Evolutionary conservation across 2,888 invertebrate species (phyloP), one percentile per base, ranked within the genome.

Genomic region (Sesia apiformis): DNA sequence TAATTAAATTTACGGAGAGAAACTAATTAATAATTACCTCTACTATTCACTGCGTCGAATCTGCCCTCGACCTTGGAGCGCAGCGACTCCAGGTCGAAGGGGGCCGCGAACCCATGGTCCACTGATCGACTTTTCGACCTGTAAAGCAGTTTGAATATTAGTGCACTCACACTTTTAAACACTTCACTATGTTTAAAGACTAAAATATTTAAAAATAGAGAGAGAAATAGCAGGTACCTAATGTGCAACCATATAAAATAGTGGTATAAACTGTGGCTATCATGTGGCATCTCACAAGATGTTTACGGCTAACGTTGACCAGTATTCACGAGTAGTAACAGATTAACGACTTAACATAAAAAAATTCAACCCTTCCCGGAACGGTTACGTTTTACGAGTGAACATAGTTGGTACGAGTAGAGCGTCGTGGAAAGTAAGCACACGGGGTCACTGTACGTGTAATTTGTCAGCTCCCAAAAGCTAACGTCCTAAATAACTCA

Each of bases 101-200:
- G 95, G 64, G 95, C 92, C 61, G 94, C 92, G 76, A 96, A 94
- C 73, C 96, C 96, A 91, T 96, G 96, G 90, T 96, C 96, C 72
- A 96, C 96, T 71, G 96, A 96, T 70, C 95, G 93, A 82, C 96
- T 96, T 88, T 96, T 96, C 83, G 95, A 96, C 95, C 96, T 96
- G 92, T 62, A 92, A 91, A 60, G 23, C 40, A 50, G 38, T 46
- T 46, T 23, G 23, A 6, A 46, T 4, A 46, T 46, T 6, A 46
- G 23, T 46, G 23, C 46, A 46, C n/a, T 23, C 23, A 46, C 8
- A 46, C 7, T 23, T 46, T 8, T 4, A 46, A 23, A 5, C 46
- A 46, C 4, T 4, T 7, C 46, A 46, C 0, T 8, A 46, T n/a
- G n/a, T 8, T 23, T 23, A 23, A 23, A 46, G 23, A 3, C 46